Evolutionary conservation across 2,113 vertebrate genomes (phyloP), one percentile per base, ranked within the genome.

Genomic region (Oreochromis aureus): DNA sequence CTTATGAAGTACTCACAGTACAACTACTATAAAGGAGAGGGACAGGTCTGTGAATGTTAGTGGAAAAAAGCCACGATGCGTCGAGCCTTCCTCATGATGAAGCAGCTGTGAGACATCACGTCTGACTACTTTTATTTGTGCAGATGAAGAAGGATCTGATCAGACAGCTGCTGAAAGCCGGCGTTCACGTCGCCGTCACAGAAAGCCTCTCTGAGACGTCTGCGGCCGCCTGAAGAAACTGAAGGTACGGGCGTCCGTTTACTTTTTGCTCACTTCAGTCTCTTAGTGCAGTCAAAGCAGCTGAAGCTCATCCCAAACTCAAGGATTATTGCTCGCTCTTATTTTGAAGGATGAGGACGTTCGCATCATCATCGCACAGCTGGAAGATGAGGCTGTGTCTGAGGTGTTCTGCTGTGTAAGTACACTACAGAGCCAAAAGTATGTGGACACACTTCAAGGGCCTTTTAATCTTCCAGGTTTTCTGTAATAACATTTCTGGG

Each of bases 381-480:
- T 98, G 94, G 96, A 98, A 84, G 97, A 97, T 66, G 95, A 97
- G 79, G 97, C 97, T 93, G 97, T 96, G 54, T 96, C 98, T 6
- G 96, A 97, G 94, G 97, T 99, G 85, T 98, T 99, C 95, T 99
- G 98, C 89, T 99, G 98, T 90, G 98, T 99, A 27, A 76, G 87
- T 87, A 51, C 1, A 0, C 24, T 48, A 7, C n/a, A 19, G 44
- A 76, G 71, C 24, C 71, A 48, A 30, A 30, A 48, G 71, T 76
- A 30, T 76, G 41, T 30, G 69, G 24, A 76, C 69, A 30, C 44
- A 18, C 63, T 6, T 10, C 16, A 44, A 46, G 36, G 10, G 2
- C 19, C 3, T 69, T 24, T 41, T 15, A 2, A 15, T 24, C 66
- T 27, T 18, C 13, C 69, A 46, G 69, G 8, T 6, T 73, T 73